phyloP scores from a whole-genome alignment of 2,797 vertebrate genomes.

The Tapera naevia region DNA sequence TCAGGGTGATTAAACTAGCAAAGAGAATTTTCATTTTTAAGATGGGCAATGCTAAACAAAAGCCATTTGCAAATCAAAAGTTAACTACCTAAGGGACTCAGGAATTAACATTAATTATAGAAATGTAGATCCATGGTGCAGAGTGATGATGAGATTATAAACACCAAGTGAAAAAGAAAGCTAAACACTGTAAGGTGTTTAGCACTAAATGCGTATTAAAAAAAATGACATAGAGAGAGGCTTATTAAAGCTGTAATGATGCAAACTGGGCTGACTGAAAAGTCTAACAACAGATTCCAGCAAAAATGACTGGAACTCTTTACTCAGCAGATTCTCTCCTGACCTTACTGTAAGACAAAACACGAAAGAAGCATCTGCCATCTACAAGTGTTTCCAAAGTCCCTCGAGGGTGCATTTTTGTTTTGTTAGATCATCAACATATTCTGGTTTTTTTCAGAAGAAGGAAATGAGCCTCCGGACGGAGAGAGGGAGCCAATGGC shows the following conservation, averaged over 20 bases:
- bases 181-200: neutral
- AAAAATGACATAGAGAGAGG: neutral
- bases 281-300: neutral
- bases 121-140: neutral
- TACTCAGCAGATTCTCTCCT: neutral
- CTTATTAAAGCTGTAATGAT: neutral
- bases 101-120: neutral
- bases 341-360: neutral
- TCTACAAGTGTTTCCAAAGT: neutral
- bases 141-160: neutral
- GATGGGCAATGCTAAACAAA: neutral
- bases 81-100: neutral
- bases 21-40: neutral
- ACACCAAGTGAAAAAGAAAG: neutral
- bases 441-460: neutral
- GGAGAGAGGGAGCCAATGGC: neutral
- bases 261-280: neutral
- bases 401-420: neutral
- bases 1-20: neutral
- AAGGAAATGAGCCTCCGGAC: neutral
- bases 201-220: neutral
- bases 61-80: neutral
- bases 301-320: neutral
- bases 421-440: slow-evolving; percentile 1
- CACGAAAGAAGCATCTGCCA: neutral